These are phyloP conservation scores for Falco cherrug DNA, from an alignment of 2,797 vertebrate species.

Conservation along the genomic window DNA sequence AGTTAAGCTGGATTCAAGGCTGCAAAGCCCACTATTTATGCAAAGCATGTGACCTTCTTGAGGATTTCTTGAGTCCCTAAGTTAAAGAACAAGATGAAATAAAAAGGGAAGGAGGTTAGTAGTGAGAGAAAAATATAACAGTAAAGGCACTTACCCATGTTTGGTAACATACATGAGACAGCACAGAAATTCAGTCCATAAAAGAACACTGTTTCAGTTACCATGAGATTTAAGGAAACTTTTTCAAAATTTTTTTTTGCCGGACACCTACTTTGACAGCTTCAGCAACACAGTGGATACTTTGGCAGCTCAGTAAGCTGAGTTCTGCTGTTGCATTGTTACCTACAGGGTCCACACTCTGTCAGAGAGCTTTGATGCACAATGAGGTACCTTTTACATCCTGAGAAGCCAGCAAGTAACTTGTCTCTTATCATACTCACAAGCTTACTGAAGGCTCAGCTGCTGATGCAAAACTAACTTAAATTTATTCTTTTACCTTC, in stretches of 20 bases:
- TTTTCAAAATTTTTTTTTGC: neutral
- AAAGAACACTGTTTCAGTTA: neutral
- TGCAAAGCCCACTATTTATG: neutral
- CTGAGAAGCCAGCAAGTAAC: neutral
- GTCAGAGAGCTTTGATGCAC: neutral
- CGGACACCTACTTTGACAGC: neutral
- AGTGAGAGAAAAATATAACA: neutral
- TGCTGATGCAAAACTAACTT: neutral
- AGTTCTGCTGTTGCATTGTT: neutral
- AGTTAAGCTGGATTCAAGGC: constrained; percentile 40
- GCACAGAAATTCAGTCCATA: neutral
- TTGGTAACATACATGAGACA: neutral
- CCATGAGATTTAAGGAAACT: neutral
- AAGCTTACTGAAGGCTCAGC: neutral
- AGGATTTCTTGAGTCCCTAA: neutral
- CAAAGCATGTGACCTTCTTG: neutral
- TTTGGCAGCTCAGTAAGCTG: neutral
- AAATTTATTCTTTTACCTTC: neutral
- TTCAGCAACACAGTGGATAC: neutral
- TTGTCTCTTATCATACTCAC: neutral
- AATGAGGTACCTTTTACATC: neutral
- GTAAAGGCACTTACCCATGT: neutral
- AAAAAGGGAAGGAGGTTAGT: neutral
- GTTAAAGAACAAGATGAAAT: neutral
- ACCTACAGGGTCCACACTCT: neutral